These are phyloP conservation scores for Anolis carolinensis DNA, from an alignment of 2,113 vertebrate species.

Conservation along the genomic window DNA sequence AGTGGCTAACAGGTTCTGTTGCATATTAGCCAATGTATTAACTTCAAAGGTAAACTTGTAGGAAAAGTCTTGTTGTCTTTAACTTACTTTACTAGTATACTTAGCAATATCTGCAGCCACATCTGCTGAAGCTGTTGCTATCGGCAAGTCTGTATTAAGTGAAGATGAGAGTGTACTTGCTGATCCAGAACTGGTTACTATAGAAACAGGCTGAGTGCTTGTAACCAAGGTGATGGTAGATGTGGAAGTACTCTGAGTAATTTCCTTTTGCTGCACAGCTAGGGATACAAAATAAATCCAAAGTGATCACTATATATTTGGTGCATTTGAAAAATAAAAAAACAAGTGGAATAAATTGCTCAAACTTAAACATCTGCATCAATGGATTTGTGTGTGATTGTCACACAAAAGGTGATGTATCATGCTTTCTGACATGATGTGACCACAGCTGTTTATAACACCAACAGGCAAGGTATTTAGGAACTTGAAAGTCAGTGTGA, in stretches of 20 bases:
- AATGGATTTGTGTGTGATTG: not conserved
- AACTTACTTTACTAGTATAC: constrained; percentile 93
- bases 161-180: constrained; percentile 81
- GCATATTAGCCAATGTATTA: constrained; percentile 1
- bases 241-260: constrained; percentile 85
- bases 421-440: not conserved
- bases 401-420: not conserved
- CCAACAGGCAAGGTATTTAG: no score
- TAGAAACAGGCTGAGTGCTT: constrained; percentile 85
- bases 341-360: not conserved
- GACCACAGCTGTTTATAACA: not conserved
- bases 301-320: constrained; percentile 16
- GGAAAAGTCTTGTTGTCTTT: not conserved
- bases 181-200: constrained; percentile 83
- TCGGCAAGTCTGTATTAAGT: constrained; percentile 84
- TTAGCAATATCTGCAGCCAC: constrained; percentile 97
- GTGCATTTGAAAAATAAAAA: constrained; percentile 8
- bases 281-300: constrained; percentile 53
- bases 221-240: constrained; percentile 92
- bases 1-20: not conserved
- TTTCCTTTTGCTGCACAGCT: constrained; percentile 93
- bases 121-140: constrained; percentile 92
- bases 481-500: no score
- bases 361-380: not conserved
- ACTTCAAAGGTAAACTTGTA: not conserved